These are phyloP conservation scores for Megastigmus dorsalis DNA, from an alignment of 2,888 invertebrate genomes.

Conservation along the genomic window DNA sequence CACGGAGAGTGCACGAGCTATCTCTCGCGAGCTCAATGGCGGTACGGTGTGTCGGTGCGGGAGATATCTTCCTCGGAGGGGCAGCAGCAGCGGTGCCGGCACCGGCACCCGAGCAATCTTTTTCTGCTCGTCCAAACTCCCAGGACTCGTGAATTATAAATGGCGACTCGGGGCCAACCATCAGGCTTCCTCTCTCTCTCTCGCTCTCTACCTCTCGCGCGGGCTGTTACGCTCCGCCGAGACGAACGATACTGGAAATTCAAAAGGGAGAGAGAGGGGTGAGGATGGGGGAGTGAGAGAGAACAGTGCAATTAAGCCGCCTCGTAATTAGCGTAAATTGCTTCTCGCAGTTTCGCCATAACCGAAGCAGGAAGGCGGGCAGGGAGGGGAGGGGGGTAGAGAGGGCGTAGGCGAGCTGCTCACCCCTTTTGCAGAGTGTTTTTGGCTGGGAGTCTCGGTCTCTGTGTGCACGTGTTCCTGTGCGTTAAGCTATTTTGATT, in stretches of 20 bases:
- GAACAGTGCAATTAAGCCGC: constrained; percentile 67
- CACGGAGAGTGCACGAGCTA: no score
- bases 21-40: background rate
- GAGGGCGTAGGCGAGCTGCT: no score
- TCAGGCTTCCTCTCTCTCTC: no score
- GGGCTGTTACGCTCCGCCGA: constrained; percentile 31
- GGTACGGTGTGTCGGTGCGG: constrained; percentile 10
- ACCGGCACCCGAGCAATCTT: constrained; percentile 44
- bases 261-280: constrained; percentile 44
- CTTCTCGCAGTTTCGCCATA: constrained; percentile 62
- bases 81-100: no score
- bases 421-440: constrained; percentile 8
- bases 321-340: constrained; percentile 72
- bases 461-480: background rate
- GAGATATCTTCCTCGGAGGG: constrained; percentile 51
- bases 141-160: constrained; percentile 70
- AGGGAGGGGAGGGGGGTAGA: no score
- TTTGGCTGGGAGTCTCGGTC: background rate
- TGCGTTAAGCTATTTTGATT: constrained; percentile 16
- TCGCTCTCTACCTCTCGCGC: no score
- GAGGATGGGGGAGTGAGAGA: constrained; percentile 41
- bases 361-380: background rate
- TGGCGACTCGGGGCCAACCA: constrained; percentile 62
- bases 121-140: constrained; percentile 52
- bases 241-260: constrained; percentile 52